These are phyloP conservation scores for Herminia tarsipennalis DNA, from an alignment of 2,888 invertebrate species.

Conservation along the genomic window DNA sequence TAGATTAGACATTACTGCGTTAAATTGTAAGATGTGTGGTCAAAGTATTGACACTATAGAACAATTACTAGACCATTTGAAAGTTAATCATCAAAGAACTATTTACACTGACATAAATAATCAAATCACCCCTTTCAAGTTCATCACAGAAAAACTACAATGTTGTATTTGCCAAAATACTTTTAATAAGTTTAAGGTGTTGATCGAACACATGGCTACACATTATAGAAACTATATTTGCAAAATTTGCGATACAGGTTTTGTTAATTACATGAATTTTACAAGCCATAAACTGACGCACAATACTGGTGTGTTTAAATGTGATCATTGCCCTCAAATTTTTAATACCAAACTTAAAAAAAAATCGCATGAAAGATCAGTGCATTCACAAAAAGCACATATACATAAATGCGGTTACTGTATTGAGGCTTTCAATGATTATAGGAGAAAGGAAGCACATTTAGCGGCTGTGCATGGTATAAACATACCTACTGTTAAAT, in stretches of 20 bases:
- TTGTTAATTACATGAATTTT: constrained; percentile 50
- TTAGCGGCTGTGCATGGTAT: constrained; percentile 41
- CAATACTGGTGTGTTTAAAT: constrained; percentile 47
- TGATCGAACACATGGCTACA: constrained; percentile 54
- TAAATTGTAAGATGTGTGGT: constrained; percentile 32
- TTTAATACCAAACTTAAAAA: neutral
- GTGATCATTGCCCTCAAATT: constrained; percentile 42
- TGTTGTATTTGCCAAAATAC: constrained; percentile 30
- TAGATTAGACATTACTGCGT: constrained; percentile 1
- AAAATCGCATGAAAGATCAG: neutral
- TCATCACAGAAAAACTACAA: constrained; percentile 23
- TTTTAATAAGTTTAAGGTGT: constrained; percentile 37
- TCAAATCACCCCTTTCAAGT: constrained; percentile 44
- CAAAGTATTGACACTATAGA: constrained; percentile 19
- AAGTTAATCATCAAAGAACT: constrained; percentile 19
- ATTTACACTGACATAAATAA: constrained; percentile 41
- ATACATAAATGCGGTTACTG: constrained; percentile 50
- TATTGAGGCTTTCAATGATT: constrained; percentile 30
- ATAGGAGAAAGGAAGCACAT: constrained; percentile 36
- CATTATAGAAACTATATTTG: constrained; percentile 66
- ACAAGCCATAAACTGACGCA: constrained; percentile 51
- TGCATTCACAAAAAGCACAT: neutral
- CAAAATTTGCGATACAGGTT: constrained; percentile 55
- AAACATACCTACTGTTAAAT: constrained; percentile 29
- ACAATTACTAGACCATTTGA: constrained; percentile 26